Conservation (phyloP, 2,888 invertebrate species). For the Plemyria rubiginata region DNA sequence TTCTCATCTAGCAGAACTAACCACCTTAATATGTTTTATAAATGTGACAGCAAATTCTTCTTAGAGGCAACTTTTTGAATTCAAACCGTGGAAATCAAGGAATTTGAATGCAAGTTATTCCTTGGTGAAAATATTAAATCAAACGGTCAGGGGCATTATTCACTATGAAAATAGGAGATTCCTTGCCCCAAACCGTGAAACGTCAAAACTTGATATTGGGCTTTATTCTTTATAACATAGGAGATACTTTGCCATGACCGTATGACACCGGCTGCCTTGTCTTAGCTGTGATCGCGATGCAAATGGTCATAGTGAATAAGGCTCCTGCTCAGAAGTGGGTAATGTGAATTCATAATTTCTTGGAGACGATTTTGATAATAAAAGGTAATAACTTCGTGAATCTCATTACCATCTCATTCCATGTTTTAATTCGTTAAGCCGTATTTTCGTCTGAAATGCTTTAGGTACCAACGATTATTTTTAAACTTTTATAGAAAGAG, state of each 20-base stretch:
- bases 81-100: background rate
- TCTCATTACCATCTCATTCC: slow-evolving; percentile 2
- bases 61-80: background rate
- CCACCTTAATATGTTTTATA: background rate
- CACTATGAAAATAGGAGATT: no score
- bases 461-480: no score
- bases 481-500: no score
- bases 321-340: slow-evolving; percentile 6
- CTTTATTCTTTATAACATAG: no score
- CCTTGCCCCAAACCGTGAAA: no score
- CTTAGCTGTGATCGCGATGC: no score
- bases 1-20: background rate
- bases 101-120: no score
- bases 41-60: background rate
- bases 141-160: no score
- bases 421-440: slow-evolving; percentile 2
- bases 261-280: no score
- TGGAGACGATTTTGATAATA: slow-evolving; percentile 2
- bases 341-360: slow-evolving; percentile 12
- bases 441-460: background rate
- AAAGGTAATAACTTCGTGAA: slow-evolving; percentile 10
- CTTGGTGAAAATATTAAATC: slow-evolving; percentile 4
- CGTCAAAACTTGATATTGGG: no score
- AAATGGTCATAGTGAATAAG: no score
- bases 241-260: no score